These are phyloP conservation scores for Diachasma alloeum DNA, from an alignment of 1,140 invertebrate genomes.

Conservation along the genomic window DNA sequence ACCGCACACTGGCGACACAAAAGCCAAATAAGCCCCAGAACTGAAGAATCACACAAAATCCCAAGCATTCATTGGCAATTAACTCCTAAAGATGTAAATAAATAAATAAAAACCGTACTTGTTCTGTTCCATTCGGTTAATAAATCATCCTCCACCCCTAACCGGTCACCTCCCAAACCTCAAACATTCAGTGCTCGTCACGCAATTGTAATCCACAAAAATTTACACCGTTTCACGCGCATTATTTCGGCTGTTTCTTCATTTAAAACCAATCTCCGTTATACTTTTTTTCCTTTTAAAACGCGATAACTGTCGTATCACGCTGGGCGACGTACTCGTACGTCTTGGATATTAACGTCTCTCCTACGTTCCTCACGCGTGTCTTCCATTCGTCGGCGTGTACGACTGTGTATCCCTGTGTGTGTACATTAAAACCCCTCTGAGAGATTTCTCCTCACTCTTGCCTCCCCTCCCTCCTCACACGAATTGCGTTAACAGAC, in stretches of 20 bases:
- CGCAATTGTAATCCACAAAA: neutral
- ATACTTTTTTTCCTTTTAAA: neutral
- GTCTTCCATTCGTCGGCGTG: neutral
- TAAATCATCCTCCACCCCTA: neutral
- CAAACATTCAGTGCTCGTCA: neutral
- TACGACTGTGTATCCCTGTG: neutral
- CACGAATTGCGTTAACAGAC: neutral
- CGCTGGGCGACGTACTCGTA: neutral
- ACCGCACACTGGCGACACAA: too few species aligned
- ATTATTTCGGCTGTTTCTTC: neutral
- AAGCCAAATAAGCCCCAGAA: too few species aligned
- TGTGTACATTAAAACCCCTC: neutral
- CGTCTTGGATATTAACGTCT: constrained; percentile 7
- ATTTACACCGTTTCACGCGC: constrained; percentile 4
- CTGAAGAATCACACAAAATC: too few species aligned
- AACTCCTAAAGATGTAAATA: neutral
- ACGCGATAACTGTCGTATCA: constrained; percentile 8
- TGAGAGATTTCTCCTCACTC: neutral
- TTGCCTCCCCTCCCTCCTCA: neutral
- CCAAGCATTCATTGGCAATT: too few species aligned
- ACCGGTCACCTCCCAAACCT: neutral
- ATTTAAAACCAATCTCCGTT: neutral
- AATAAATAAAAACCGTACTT: constrained; percentile 12
- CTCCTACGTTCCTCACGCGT: neutral
- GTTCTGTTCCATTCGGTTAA: neutral